phyloP scores from a whole-genome alignment of 2,888 invertebrate species.

The Papilio demoleus region DNA sequence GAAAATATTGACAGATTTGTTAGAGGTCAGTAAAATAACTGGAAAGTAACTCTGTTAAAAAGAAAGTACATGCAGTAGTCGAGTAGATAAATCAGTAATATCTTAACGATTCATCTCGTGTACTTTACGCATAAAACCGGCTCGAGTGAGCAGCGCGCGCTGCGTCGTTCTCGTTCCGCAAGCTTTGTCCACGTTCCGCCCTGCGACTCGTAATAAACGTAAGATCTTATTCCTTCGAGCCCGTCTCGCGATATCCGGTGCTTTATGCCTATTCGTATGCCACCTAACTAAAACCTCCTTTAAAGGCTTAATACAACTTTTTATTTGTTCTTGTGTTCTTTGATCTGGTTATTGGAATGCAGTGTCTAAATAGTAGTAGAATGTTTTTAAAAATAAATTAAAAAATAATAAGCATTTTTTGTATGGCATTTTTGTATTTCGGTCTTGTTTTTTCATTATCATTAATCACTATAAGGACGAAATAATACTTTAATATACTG shows the following conservation, averaged over 20 bases:
- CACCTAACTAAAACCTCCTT: slow-evolving; percentile 33
- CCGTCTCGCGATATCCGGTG: slow-evolving; percentile 72
- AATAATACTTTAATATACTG: background rate
- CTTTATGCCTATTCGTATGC: slow-evolving; percentile 59
- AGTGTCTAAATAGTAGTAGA: too few species aligned
- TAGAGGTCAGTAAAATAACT: too few species aligned
- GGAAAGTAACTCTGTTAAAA: background rate
- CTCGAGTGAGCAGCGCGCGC: background rate
- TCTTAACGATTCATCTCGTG: slow-evolving; percentile 24
- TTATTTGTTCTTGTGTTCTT: slow-evolving; percentile 35
- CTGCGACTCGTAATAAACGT: slow-evolving; percentile 58
- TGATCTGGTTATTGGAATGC: slow-evolving; percentile 24
- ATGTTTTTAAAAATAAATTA: too few species aligned
- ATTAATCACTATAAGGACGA: too few species aligned
- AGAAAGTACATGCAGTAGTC: slow-evolving; percentile 11
- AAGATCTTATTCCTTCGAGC: slow-evolving; percentile 61
- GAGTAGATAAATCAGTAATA: slow-evolving; percentile 20
- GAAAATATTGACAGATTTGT: too few species aligned
- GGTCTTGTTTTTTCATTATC: background rate
- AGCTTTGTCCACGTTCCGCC: slow-evolving; percentile 58
- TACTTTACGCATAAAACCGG: slow-evolving; percentile 34
- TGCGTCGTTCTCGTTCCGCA: slow-evolving; percentile 66
- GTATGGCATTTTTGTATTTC: background rate
- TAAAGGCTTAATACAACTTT: background rate
- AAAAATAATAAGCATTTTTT: too few species aligned